These are phyloP conservation scores for Campylorhamphus procurvoides DNA, from an alignment of 2,113 vertebrate genomes.

Conservation along the genomic window DNA sequence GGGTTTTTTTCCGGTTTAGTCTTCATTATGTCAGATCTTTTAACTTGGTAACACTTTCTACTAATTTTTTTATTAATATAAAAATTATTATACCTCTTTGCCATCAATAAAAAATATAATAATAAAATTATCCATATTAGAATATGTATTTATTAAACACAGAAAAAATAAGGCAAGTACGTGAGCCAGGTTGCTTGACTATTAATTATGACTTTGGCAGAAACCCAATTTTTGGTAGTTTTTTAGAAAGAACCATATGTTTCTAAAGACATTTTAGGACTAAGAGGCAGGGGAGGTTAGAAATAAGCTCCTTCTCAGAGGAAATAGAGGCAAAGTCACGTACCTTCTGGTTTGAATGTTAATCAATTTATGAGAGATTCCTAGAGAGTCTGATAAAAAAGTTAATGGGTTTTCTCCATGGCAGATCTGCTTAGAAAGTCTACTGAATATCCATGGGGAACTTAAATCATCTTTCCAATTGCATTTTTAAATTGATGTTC, in stretches of 20 bases:
- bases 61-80: background rate
- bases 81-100: background rate
- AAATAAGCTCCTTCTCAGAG: background rate
- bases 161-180: background rate
- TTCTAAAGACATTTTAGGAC: background rate
- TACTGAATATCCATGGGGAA: background rate
- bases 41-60: background rate
- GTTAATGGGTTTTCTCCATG: background rate
- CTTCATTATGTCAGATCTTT: background rate
- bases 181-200: background rate
- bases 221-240: background rate
- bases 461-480: background rate
- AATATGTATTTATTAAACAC: background rate
- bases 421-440: background rate
- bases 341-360: background rate
- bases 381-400: background rate
- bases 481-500: background rate
- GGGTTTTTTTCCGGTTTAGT: background rate
- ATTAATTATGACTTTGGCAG: background rate
- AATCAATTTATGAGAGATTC: constrained; percentile 18
- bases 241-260: background rate
- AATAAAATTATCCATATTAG: background rate
- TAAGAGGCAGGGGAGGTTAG: background rate
- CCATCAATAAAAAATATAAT: background rate
- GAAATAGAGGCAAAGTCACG: background rate